A percentile compares a stretch with the other conserved stretches of the same genome.
Evolutionary conservation across 2,888 invertebrate species (phyloP).

Genomic region (Furcula furcula): DNA sequence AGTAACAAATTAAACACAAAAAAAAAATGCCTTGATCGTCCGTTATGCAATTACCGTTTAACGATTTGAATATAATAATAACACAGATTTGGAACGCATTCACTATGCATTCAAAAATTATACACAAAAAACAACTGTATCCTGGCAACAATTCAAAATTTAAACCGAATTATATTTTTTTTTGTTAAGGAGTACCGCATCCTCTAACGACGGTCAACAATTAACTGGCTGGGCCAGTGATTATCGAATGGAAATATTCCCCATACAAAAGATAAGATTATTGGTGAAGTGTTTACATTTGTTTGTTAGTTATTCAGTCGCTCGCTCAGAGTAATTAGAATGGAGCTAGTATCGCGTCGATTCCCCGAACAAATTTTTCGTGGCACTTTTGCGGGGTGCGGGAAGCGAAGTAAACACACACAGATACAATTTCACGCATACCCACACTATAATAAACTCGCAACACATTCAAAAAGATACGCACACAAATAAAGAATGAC

Average conservation of each 20-base stretch:
- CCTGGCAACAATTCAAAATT: neutral
- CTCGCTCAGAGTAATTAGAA: too few species aligned
- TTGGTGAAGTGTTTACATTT: constrained; percentile 12
- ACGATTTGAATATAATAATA: neutral
- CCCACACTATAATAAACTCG: too few species aligned
- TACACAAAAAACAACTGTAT: neutral
- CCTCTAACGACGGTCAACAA: constrained; percentile 6
- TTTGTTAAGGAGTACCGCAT: neutral
- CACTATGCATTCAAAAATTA: neutral
- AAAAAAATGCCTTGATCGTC: too few species aligned
- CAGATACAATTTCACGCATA: too few species aligned
- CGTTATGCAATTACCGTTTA: too few species aligned
- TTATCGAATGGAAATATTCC: constrained; percentile 31
- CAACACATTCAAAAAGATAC: too few species aligned
- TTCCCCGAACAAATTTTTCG: too few species aligned
- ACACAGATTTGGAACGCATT: neutral
- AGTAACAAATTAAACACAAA: neutral
- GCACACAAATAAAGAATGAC: too few species aligned
- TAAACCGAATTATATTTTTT: too few species aligned
- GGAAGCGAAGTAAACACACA: too few species aligned
- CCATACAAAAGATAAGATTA: constrained; percentile 26
- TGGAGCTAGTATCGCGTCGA: too few species aligned
- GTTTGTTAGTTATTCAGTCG: constrained; percentile 2
- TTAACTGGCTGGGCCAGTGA: constrained; percentile 5
- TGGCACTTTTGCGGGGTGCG: too few species aligned